phyloP scores from a whole-genome alignment of 2,113 vertebrate genomes.

The Gobius niger region DNA sequence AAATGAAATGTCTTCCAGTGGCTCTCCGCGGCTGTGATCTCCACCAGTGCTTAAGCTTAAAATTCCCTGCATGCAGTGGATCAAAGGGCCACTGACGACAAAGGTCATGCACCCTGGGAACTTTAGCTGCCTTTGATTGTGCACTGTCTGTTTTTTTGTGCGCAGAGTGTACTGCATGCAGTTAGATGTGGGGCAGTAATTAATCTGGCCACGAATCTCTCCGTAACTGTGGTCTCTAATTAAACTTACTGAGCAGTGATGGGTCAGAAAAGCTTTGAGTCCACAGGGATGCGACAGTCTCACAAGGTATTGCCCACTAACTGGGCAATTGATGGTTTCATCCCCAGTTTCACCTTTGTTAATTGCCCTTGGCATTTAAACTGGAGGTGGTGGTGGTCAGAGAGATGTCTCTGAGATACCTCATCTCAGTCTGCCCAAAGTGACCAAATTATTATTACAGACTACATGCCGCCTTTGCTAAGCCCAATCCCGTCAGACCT shows the following conservation, averaged over 20 bases:
- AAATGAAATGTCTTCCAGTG: conserved; percentile 60
- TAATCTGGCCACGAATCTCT: conserved; percentile 42
- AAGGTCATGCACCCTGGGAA: conserved; percentile 45
- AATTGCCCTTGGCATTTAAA: not conserved
- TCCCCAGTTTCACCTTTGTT: not conserved
- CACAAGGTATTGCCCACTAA: not conserved
- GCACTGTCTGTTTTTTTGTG: conserved; percentile 40
- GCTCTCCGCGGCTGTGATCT: conserved; percentile 41
- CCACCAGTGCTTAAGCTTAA: conserved; percentile 33
- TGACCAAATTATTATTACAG: not conserved
- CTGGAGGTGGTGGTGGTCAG: not conserved
- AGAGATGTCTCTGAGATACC: not conserved
- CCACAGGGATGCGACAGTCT: conserved; percentile 9
- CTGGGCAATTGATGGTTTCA: not conserved
- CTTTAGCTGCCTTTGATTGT: conserved; percentile 39
- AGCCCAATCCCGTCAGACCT: too few species aligned
- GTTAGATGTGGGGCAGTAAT: conserved; percentile 45
- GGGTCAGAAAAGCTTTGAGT: conserved; percentile 35
- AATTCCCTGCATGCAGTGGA: conserved; percentile 37
- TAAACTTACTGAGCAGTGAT: conserved; percentile 47
- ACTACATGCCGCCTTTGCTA: too few species aligned
- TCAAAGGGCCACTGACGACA: conserved; percentile 43
- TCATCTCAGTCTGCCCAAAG: not conserved
- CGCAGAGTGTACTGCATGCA: conserved; percentile 17
- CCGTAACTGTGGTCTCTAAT: conserved; percentile 54